Evolutionary conservation across 2,797 vertebrate species (phyloP).

Genomic region (Mus minutoides): DNA sequence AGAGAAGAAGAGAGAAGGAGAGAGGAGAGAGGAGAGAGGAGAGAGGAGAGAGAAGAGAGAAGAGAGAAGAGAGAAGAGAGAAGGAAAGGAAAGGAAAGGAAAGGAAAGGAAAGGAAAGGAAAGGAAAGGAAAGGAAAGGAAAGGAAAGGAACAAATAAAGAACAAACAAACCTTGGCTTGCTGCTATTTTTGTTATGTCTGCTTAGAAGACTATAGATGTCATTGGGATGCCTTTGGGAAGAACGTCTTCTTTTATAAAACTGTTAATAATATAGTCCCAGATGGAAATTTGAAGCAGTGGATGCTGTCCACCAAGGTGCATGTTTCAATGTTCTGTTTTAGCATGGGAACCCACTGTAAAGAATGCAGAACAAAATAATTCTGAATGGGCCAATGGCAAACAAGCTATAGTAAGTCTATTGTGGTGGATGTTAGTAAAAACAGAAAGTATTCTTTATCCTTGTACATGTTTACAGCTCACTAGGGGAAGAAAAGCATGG

Average conservation of each 20-base stretch:
- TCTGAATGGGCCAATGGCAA: not conserved
- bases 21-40: no score
- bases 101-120: no score
- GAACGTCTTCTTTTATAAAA: not conserved
- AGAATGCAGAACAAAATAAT: not conserved
- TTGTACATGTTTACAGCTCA: not conserved
- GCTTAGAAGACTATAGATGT: not conserved
- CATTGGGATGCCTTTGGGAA: not conserved
- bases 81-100: not conserved
- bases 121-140: no score
- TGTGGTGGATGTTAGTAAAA: not conserved
- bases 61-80: no score
- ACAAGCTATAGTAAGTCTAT: slow-evolving; percentile 3
- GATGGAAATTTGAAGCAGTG: slow-evolving; percentile 56
- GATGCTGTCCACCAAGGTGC: slow-evolving; percentile 23
- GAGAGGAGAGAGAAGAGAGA: no score
- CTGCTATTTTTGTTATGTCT: slow-evolving; percentile 49
- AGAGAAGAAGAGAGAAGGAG: no score
- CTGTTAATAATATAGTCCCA: not conserved
- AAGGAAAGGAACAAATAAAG: not conserved
- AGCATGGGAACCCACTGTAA: not conserved
- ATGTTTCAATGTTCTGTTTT: not conserved
- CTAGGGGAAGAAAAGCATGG: not conserved
- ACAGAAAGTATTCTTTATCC: not conserved
- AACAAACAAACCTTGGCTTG: not conserved